Conservation (phyloP, 64 coral and sea anemone species). For the Actinia tenebrosa region DNA sequence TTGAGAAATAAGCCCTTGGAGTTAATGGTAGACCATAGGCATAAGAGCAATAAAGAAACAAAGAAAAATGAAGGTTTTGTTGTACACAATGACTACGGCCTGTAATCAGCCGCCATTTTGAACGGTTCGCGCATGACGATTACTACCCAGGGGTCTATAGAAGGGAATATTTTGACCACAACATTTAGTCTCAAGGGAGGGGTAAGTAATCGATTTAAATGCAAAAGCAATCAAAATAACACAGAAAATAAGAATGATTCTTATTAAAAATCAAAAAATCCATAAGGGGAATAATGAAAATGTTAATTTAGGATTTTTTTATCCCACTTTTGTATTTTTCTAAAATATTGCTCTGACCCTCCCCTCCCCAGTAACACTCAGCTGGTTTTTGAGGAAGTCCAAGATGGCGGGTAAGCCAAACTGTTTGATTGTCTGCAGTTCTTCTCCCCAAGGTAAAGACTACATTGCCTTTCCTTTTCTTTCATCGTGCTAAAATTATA, state of each 20-base stretch:
- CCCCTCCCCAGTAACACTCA: background rate
- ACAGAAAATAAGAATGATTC: background rate
- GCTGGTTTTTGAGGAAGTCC: constrained; percentile 2
- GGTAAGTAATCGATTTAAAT: background rate
- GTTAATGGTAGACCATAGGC: too few relatives aligned
- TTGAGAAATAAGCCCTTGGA: background rate
- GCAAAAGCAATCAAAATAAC: background rate
- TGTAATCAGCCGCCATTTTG: constrained; percentile 70
- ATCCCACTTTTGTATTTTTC: too few relatives aligned
- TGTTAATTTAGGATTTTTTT: too few relatives aligned
- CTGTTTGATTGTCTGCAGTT: constrained; percentile 71
- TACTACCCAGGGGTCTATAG: background rate
- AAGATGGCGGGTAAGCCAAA: constrained; percentile 81
- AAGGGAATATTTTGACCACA: background rate
- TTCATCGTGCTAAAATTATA: too few relatives aligned
- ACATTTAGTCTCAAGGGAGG: background rate
- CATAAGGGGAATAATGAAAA: too few relatives aligned
- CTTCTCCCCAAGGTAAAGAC: constrained; percentile 50
- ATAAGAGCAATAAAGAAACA: constrained; percentile 5
- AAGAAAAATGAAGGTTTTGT: constrained; percentile 11
- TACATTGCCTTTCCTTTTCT: background rate
- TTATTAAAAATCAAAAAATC: background rate
- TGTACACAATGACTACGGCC: background rate
- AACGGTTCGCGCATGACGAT: constrained; percentile 33
- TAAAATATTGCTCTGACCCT: background rate